phyloP scores from a whole-genome alignment of 2,888 invertebrate genomes.

The Stratiomys singularior region DNA sequence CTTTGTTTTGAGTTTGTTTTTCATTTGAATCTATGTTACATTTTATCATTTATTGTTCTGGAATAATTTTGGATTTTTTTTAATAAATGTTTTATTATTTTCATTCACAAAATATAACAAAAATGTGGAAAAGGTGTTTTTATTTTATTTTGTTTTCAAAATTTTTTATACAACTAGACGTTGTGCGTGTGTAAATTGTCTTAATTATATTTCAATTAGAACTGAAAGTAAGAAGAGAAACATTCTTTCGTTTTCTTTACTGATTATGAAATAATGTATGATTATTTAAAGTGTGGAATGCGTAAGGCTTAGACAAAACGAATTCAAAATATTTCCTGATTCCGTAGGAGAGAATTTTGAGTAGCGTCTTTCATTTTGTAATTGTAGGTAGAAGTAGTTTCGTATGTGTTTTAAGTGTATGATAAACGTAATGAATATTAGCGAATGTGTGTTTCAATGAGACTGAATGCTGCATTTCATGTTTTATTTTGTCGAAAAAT shows the following conservation, averaged over 20 bases:
- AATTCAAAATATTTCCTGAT: slow-evolving; percentile 11
- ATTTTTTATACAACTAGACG: slow-evolving; percentile 3
- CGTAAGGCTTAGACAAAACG: slow-evolving; percentile 38
- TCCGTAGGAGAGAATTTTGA: neutral
- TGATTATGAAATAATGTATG: neutral
- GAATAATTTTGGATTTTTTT: slow-evolving; percentile 40
- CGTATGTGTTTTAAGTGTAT: neutral
- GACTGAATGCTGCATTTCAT: too few species aligned
- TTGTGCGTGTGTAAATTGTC: slow-evolving; percentile 3
- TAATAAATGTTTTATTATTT: slow-evolving; percentile 27
- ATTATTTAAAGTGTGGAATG: slow-evolving; percentile 9
- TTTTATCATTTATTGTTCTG: slow-evolving; percentile 33
- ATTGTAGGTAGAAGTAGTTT: neutral
- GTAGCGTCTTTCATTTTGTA: neutral
- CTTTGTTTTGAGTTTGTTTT: slow-evolving; percentile 47
- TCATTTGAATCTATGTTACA: slow-evolving; percentile 46
- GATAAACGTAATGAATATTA: neutral
- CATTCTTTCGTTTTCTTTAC: neutral
- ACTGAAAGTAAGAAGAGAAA: neutral
- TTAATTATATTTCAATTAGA: too few species aligned
- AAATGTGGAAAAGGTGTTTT: slow-evolving; percentile 30
- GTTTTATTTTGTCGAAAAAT: too few species aligned
- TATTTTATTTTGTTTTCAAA: slow-evolving; percentile 10
- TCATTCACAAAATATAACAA: slow-evolving; percentile 6
- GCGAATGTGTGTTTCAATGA: neutral